phyloP scores from a whole-genome alignment of 2,888 invertebrate species.

The Lasioglossum zephyrum region DNA sequence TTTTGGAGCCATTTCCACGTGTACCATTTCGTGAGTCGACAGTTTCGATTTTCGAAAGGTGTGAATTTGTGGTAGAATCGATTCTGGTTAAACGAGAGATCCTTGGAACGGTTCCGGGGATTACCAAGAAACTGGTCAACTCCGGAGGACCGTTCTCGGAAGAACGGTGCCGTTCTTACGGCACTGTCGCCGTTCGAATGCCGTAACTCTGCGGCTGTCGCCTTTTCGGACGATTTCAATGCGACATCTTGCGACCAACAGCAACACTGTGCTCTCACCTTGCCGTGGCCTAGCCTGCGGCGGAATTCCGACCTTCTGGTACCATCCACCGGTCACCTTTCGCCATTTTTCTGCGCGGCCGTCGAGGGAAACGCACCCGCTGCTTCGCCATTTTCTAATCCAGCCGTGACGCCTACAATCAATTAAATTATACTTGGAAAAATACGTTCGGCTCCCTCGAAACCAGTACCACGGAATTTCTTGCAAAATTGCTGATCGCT shows the following conservation, averaged over 20 bases:
- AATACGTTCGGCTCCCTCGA: background rate
- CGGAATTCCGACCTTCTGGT: constrained; percentile 74
- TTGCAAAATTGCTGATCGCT: background rate
- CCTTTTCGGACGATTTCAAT: constrained; percentile 42
- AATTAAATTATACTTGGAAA: background rate
- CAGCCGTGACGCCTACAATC: background rate
- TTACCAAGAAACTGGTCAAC: background rate
- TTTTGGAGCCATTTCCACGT: background rate
- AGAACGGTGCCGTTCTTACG: constrained; percentile 49
- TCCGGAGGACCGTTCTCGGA: background rate
- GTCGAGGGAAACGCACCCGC: background rate
- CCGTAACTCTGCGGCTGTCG: constrained; percentile 53
- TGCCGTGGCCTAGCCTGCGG: constrained; percentile 83
- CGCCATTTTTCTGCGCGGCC: constrained; percentile 28
- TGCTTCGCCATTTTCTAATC: background rate
- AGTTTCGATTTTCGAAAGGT: background rate
- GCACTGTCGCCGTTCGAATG: constrained; percentile 64
- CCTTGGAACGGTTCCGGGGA: background rate
- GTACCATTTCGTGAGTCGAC: background rate
- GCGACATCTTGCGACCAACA: constrained; percentile 76
- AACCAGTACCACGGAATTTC: background rate
- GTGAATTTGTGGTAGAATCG: background rate
- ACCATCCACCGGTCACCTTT: constrained; percentile 72
- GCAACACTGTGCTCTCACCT: constrained; percentile 79
- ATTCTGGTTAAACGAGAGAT: background rate